Evolutionary conservation across 2,113 vertebrate species (phyloP).

Genomic region (Chroicocephalus ridibundus): DNA sequence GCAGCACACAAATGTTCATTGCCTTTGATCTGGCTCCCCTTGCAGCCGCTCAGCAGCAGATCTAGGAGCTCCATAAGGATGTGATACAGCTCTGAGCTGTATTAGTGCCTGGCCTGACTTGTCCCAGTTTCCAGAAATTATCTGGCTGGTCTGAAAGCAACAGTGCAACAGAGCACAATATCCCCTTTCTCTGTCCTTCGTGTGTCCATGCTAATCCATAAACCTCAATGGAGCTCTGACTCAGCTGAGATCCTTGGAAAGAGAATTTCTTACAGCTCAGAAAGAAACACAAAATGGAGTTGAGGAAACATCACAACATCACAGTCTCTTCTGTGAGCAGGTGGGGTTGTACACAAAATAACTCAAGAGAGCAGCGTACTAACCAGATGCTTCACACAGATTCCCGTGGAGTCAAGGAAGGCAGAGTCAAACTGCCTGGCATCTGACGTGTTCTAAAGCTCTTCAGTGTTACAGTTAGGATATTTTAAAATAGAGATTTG

Average conservation of each 20-base stretch:
- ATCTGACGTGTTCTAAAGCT: neutral
- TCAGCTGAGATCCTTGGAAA: neutral
- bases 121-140: constrained; percentile 17
- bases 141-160: neutral
- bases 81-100: constrained; percentile 16
- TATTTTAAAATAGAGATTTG: neutral
- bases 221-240: neutral
- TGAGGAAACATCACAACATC: neutral
- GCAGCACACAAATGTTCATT: neutral
- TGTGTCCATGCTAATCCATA: neutral
- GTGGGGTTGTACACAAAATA: neutral
- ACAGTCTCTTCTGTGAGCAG: neutral
- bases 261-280: neutral
- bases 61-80: neutral
- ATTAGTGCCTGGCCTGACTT: neutral
- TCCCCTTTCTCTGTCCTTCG: neutral
- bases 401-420: neutral
- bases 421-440: neutral
- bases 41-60: constrained; percentile 16
- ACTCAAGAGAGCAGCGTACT: neutral
- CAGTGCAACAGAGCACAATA: neutral
- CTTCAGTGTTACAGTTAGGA: neutral
- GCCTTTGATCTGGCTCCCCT: constrained; percentile 13
- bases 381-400: neutral
- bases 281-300: neutral